phyloP scores from a whole-genome alignment of 2,888 invertebrate genomes.

The Spodoptera littoralis region DNA sequence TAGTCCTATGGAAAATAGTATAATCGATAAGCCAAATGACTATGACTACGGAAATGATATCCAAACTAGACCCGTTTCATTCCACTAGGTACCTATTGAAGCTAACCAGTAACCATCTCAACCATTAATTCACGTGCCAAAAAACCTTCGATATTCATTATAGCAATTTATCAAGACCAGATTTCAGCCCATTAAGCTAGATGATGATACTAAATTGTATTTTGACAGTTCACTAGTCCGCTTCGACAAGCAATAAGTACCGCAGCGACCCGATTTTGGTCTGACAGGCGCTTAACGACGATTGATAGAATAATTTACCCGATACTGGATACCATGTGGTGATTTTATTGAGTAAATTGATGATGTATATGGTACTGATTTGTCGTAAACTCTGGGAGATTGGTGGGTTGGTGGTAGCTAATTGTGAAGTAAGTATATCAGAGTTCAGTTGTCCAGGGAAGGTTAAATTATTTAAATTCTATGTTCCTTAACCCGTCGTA shows the following conservation, averaged over 20 bases:
- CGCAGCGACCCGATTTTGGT: slow-evolving; percentile 32
- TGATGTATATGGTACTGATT: slow-evolving; percentile 17
- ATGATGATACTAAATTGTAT: slow-evolving; percentile 49
- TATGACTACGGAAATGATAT: no score
- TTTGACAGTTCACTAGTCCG: slow-evolving; percentile 41
- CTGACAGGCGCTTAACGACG: slow-evolving; percentile 47
- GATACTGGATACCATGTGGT: slow-evolving; percentile 24
- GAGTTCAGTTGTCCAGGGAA: no score
- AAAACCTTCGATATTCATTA: slow-evolving; percentile 16
- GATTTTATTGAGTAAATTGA: slow-evolving; percentile 24
- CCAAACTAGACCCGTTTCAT: no score
- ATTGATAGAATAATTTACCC: slow-evolving; percentile 51
- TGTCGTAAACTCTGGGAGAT: not conserved
- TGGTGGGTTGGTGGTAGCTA: no score
- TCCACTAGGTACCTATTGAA: no score
- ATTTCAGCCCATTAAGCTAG: slow-evolving; percentile 39
- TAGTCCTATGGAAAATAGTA: no score
- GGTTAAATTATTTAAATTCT: no score
- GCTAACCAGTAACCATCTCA: no score
- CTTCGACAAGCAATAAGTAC: slow-evolving; percentile 43
- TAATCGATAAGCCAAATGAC: no score
- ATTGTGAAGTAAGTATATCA: no score
- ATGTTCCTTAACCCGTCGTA: no score
- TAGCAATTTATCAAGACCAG: slow-evolving; percentile 27
- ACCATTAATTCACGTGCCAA: not conserved